These are phyloP conservation scores for Thereva nobilitata DNA, from an alignment of 2,888 invertebrate genomes.

Conservation along the genomic window DNA sequence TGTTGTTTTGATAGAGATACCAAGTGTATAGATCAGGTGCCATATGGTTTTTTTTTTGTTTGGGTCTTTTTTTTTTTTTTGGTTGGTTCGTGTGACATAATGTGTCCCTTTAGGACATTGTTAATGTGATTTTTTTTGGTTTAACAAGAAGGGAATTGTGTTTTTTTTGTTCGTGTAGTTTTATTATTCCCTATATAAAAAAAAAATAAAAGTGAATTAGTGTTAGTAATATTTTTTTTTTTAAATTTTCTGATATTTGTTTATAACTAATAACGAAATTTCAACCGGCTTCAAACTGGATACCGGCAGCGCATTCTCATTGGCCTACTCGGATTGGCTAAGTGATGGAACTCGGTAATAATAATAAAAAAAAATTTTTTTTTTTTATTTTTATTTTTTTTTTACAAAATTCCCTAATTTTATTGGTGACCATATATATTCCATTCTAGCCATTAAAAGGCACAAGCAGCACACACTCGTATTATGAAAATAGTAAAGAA, in stretches of 20 bases:
- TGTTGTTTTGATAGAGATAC: constrained; percentile 23
- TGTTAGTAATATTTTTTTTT: too few species aligned
- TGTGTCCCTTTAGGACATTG: background rate
- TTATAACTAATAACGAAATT: background rate
- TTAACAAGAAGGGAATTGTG: background rate
- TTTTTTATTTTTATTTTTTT: background rate
- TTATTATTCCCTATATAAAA: background rate
- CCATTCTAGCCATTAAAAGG: background rate
- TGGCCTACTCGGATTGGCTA: constrained; percentile 58
- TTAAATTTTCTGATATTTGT: constrained; percentile 6
- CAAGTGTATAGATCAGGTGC: constrained; percentile 11
- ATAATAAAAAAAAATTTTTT: background rate
- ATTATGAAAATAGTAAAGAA: too few species aligned
- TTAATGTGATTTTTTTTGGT: background rate
- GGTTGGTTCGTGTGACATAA: too few species aligned
- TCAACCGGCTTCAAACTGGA: constrained; percentile 50
- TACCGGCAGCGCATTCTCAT: constrained; percentile 55
- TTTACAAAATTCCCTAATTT: background rate
- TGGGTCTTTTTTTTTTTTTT: background rate
- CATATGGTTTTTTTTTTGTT: constrained; percentile 4
- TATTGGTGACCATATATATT: too few species aligned
- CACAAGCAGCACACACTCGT: background rate
- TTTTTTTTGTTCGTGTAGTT: too few species aligned
- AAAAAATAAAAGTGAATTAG: constrained; percentile 27
- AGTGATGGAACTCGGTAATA: constrained; percentile 54